These are phyloP conservation scores for Diachasmimorpha longicaudata DNA, from an alignment of 1,140 invertebrate species.

Conservation along the genomic window DNA sequence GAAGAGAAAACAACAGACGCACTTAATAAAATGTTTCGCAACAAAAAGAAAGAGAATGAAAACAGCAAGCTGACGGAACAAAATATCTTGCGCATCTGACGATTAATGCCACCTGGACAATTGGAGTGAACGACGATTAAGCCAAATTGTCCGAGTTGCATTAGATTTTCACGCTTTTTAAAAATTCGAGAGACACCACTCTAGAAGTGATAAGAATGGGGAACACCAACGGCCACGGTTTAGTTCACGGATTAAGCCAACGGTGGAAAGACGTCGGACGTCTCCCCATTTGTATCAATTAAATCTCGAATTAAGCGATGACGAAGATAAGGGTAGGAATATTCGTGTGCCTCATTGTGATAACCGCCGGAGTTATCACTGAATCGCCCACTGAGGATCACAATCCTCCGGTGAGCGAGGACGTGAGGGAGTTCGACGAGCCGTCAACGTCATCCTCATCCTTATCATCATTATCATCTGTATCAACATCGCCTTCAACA, in stretches of 20 bases:
- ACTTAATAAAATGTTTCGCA: neutral
- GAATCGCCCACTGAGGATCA: neutral
- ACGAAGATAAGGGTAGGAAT: neutral
- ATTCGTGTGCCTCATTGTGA: neutral
- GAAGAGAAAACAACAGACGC: no score
- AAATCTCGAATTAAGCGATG: neutral
- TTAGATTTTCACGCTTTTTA: constrained; percentile 43
- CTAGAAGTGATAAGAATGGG: constrained; percentile 32
- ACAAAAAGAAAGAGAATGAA: neutral
- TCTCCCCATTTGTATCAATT: neutral
- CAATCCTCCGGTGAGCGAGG: neutral
- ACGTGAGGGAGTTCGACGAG: neutral
- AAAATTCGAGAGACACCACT: constrained; percentile 5
- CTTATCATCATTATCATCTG: neutral
- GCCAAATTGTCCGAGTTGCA: neutral
- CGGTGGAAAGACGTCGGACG: constrained; percentile 20
- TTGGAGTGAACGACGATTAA: constrained; percentile 28
- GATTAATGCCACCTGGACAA: constrained; percentile 24
- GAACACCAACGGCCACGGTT: constrained; percentile 25
- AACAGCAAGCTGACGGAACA: constrained; percentile 22
- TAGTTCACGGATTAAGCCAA: constrained; percentile 34
- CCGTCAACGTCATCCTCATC: neutral
- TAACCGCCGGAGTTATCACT: neutral
- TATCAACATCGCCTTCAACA: neutral
- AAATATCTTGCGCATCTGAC: constrained; percentile 11